Base-by-base conservation (phyloP, 1,140 invertebrate genomes). In the Drosophila rhopaloa region DNA sequence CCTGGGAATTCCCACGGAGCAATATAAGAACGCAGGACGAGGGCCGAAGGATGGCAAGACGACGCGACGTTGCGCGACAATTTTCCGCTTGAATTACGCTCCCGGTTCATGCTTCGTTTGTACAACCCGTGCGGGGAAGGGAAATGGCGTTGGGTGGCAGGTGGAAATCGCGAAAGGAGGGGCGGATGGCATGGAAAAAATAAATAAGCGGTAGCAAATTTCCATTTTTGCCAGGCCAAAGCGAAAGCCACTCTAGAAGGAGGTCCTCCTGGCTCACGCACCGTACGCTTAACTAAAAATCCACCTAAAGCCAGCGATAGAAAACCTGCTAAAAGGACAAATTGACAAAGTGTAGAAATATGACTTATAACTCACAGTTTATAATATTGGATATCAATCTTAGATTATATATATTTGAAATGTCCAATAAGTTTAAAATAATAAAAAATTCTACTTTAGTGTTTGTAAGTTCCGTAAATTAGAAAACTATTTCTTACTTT, bases 41-140 rank as follows among this genome's bases (percentile, higher is more conserved):
- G 70, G 53, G 72, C 72, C 70, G 38, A 47, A 48, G 67, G 66
- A 82, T 50, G 70, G 81, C 83, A 88, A 88, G 73, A 88, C 67
- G 80, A 84, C 82, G 84, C 86, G 85, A 77, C 84, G 80, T 88
- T 89, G 81, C 84, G 84, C 84, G 84, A 89, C 84, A 88, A 88
- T 88, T 88, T 88, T 88, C 84, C 85, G 84, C 84, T 89, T 88
- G 84, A 88, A 88, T 88, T 88, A 88, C 85, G 81, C 84, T 89
- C 84, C 84, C 84, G 73, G 84, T 88, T 88, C 84, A 88, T 88
- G 84, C 84, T 88, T 88, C 84, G 84, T 89, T 88, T 89, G 81
- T 73, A 78, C 84, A 84, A 57, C 60, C 72, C 61, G 67, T 59
- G 13, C 27, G 47, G 13, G 13, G 24, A 24, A 1, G 47, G 24